Evolutionary conservation across 2,113 vertebrate genomes (phyloP), one percentile per base, ranked within the genome.

Genomic region (Odontophorus gujanensis): DNA sequence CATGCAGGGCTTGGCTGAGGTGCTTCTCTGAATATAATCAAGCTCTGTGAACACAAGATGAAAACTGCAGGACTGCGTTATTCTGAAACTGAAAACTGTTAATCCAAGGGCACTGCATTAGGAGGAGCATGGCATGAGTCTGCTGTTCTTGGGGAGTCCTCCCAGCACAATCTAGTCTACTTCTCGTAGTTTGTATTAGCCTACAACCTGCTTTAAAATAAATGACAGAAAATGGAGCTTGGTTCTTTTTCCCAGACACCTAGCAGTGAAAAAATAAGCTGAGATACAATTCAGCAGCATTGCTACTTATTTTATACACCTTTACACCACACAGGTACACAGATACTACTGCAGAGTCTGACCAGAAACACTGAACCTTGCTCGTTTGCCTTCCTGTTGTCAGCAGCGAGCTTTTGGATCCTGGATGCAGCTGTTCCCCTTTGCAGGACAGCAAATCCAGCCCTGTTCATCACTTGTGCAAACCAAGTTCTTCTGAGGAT

Each of bases 111-210:
- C 32, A 8, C 4, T 13, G 45, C 4, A 1, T 4, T 9, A 18
- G 73, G 51, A 91, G 34, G 34, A 87, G 57, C 66, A 45, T 65
- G 65, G 77, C 7, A 32, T n/a, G 43, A 65, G 21, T 19, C 3
- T 32, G 30, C 30, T 5, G 0, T 9, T 59, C 11, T 0, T 18
- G 12, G 10, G 36, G 63, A 7, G 2, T 19, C 12, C 51, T 67
- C 67, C 62, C 40, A 47, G 5, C 48, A 32, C 1, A 0, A n/a
- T 10, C 4, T 11, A 32, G 11, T 30, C 66, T 9, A 4, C 7
- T 34, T 75, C 67, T 32, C 10, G 0, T 4, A 13, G 1, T 0
- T 30, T 28, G 36, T 18, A 87, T 84, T 13, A 59, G 19, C 15
- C 20, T 32, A n/a, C 21, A 43, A 34, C 12, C 4, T 8, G 24